Percentiles rank a stretch among this genome's conserved stretches.
Evolutionary conservation across 2,113 vertebrate species (phyloP).

Genomic region (Odocoileus virginianus): DNA sequence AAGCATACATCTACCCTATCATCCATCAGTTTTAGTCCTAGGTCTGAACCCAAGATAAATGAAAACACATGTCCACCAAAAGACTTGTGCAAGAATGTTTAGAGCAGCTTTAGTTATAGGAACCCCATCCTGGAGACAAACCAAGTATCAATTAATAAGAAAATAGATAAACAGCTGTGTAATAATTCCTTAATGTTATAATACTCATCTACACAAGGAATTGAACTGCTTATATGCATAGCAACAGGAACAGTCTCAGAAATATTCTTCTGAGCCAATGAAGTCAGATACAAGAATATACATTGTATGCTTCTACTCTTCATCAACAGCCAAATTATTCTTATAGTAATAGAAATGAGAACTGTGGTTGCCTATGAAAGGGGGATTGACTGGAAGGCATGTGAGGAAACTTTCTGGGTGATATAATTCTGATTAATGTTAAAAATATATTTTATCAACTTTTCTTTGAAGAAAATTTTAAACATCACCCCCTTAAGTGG

Average conservation of each 20-base stretch:
- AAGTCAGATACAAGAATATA: not conserved
- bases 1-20: not conserved
- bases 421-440: not conserved
- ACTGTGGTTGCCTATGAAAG: not conserved
- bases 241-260: not conserved
- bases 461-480: constrained; percentile 15
- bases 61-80: not conserved
- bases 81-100: not conserved
- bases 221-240: not conserved
- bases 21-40: not conserved
- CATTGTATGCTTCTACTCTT: not conserved
- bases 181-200: not conserved
- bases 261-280: not conserved
- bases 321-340: not conserved
- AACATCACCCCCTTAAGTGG: not conserved
- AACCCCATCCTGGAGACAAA: not conserved
- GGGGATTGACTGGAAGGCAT: not conserved
- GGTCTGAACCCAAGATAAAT: not conserved
- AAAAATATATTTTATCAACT: not conserved
- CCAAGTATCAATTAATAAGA: not conserved
- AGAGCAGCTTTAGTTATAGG: not conserved
- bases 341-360: not conserved
- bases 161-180: not conserved
- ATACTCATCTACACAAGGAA: not conserved
- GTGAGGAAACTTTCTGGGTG: not conserved